Conservation (phyloP, 2,113 vertebrate genomes). For the Hemiprocne comata region DNA sequence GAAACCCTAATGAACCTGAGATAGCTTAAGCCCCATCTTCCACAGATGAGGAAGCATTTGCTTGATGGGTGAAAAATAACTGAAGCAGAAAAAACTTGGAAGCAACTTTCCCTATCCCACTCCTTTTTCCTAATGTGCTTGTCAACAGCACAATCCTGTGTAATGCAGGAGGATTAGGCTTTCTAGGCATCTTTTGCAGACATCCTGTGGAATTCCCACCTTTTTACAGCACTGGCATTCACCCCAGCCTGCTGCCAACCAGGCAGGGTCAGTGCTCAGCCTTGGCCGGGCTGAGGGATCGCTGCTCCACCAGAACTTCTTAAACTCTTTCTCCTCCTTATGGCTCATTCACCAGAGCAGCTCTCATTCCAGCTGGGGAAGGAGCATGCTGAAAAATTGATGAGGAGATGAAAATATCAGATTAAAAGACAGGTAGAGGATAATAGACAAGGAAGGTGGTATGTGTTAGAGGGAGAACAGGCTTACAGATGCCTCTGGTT, state of each 20-base stretch:
- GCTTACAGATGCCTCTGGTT: background rate
- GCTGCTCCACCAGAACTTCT: background rate
- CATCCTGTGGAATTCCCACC: background rate
- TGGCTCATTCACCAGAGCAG: background rate
- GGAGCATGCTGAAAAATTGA: background rate
- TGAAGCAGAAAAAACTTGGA: rapidly evolving
- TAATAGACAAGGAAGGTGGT: background rate
- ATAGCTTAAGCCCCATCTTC: background rate
- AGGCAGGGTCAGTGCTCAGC: background rate
- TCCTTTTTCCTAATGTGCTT: background rate
- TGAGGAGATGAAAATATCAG: background rate
- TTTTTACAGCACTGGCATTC: background rate
- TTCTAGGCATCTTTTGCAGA: background rate
- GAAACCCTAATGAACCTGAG: background rate
- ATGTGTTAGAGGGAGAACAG: background rate
- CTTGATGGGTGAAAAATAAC: background rate
- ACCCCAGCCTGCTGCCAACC: background rate
- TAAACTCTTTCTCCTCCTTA: background rate
- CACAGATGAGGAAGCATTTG: background rate
- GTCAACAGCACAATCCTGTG: background rate
- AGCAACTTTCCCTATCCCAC: background rate
- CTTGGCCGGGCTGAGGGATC: background rate
- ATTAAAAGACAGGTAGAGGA: background rate
- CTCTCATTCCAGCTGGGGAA: background rate
- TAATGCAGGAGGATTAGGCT: background rate